Evolutionary conservation across 2,888 invertebrate species (phyloP), one percentile per base, ranked within the genome.

Genomic region (Lutraria lutraria): DNA sequence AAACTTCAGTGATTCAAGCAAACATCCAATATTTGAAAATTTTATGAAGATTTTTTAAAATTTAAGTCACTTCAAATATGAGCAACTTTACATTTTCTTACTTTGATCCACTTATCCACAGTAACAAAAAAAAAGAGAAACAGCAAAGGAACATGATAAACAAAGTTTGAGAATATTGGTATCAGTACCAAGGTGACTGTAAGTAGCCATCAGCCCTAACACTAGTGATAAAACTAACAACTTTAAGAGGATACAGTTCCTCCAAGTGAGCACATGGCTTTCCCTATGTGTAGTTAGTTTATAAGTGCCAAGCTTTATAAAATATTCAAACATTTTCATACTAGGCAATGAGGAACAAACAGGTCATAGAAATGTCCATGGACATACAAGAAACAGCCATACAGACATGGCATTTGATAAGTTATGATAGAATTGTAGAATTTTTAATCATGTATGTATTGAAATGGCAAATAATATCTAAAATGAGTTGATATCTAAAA

Each of bases 11-110:
- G n/a, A n/a, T n/a, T n/a, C n/a, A n/a, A n/a, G n/a, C n/a, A n/a
- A n/a, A n/a, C n/a, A n/a, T n/a, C n/a, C n/a, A n/a, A n/a, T n/a
- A 8, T 43, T 43, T 43, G 8, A 43, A 43, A 8, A 43, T 43
- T 43, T 43, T 43, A n/a, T 43, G 43, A 43, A 43, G 43, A 4
- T 43, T 8, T 43, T 43, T 8, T 43, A 43, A 12, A 68, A 68
- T 6, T 25, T 25, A 25, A 21, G 25, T 25, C 56, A 25, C 63
- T 25, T n/a, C 63, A 25, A 68, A 68, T 25, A 68, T 25, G 6
- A 68, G 25, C 63, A 68, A 68, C 25, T 25, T 68, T 68, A 68
- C 63, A 68, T 68, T 68, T 25, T 68, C 63, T 68, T n/a, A 25
- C 63, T n/a, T 60, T 60, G 60, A 60, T 60, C 60, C n/a, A 8